Percentiles rank a stretch among this genome's conserved stretches.
phyloP scores from a whole-genome alignment of 2,797 vertebrate species.

The Arnoldichthys spilopterus region DNA sequence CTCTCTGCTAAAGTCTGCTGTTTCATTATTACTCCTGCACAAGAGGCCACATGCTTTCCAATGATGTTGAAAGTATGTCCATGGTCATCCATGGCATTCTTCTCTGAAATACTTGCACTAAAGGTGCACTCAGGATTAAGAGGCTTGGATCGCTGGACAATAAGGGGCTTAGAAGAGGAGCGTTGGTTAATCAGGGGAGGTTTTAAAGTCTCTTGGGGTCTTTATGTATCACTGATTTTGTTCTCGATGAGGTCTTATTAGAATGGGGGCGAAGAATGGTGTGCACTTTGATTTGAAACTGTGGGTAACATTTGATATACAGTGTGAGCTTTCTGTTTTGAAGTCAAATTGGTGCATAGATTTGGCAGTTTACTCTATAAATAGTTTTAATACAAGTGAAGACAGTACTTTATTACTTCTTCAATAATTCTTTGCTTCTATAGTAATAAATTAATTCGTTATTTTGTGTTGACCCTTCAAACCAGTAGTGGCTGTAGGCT shows the following conservation, averaged over 20 bases:
- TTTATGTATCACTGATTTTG: conserved; percentile 34
- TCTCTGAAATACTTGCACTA: conserved; percentile 31
- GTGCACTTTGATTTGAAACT: conserved; percentile 11
- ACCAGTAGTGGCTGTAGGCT: too few species aligned
- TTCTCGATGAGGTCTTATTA: conserved; percentile 10
- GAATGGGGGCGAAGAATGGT: conserved; percentile 2
- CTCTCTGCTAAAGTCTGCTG: conserved; percentile 45
- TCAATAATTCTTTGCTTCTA: too few species aligned
- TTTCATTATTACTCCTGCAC: conserved; percentile 51
- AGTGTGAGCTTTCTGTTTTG: background rate
- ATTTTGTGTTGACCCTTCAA: too few species aligned
- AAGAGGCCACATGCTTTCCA: conserved; percentile 42
- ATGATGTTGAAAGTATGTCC: background rate
- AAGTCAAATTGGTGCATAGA: background rate
- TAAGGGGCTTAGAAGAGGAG: conserved; percentile 29
- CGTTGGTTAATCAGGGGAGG: conserved; percentile 38
- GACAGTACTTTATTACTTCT: too few species aligned
- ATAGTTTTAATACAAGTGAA: background rate
- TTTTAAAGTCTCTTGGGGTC: conserved; percentile 19
- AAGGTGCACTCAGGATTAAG: conserved; percentile 40
- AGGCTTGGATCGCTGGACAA: conserved; percentile 34
- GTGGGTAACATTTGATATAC: background rate
- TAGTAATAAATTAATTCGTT: too few species aligned
- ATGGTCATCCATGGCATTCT: conserved; percentile 6
- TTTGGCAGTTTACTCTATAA: background rate